Evolutionary conservation across 2,888 invertebrate genomes (phyloP).

Genomic region (Maniola hyperantus): DNA sequence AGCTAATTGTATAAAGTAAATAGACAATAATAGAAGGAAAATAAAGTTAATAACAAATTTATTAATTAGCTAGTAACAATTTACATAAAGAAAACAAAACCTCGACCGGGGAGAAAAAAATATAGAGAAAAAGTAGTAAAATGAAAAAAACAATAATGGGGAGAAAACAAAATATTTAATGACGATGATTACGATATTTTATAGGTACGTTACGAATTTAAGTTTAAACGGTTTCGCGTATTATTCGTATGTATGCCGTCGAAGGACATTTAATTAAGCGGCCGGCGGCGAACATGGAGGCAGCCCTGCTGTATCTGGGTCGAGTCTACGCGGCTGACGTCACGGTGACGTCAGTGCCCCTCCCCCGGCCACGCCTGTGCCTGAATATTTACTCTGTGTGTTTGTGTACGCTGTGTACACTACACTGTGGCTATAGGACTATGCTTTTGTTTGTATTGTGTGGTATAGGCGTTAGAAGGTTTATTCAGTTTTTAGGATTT

Average conservation of each 20-base stretch:
- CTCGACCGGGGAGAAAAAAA: too few relatives aligned
- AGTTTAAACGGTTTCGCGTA: neutral
- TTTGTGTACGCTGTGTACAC: constrained; percentile 10
- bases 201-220: too few relatives aligned
- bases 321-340: constrained; percentile 44
- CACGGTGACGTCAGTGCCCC: constrained; percentile 66
- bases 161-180: too few relatives aligned
- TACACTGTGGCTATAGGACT: constrained; percentile 5
- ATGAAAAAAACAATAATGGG: too few relatives aligned
- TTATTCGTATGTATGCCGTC: neutral
- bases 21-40: too few relatives aligned
- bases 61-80: too few relatives aligned
- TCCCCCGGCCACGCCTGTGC: constrained; percentile 58
- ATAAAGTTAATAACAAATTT: too few relatives aligned
- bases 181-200: too few relatives aligned
- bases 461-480: constrained; percentile 5
- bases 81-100: too few relatives aligned
- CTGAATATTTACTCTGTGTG: constrained; percentile 15
- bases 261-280: constrained; percentile 1
- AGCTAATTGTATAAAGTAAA: too few relatives aligned
- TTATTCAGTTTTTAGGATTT: neutral
- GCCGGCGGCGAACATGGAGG: neutral
- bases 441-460: constrained; percentile 4
- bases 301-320: constrained; percentile 36
- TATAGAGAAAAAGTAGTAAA: too few relatives aligned